phyloP scores from a whole-genome alignment of 2,797 vertebrate species.

The Urosaurus nigricauda region DNA sequence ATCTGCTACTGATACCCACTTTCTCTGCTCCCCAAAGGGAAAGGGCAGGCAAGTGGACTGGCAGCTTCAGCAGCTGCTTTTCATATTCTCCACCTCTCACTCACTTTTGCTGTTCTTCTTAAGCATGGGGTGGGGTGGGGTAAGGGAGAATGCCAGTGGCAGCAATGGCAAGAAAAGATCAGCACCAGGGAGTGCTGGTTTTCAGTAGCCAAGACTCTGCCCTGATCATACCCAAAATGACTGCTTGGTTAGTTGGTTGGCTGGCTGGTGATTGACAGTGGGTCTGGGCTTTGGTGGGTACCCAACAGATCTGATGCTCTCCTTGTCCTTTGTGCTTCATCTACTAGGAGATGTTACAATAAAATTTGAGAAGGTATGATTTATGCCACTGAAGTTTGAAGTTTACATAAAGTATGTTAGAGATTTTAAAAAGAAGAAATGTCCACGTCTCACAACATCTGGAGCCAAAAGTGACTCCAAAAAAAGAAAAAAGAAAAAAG shows the following conservation, averaged over 20 bases:
- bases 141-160: not conserved
- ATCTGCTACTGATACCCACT: not conserved
- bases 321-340: not conserved
- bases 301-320: not conserved
- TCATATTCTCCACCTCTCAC: not conserved
- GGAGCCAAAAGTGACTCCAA: no score
- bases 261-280: no score
- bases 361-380: not conserved
- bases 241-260: no score
- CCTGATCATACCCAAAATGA: no score
- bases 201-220: not conserved
- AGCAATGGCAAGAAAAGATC: not conserved
- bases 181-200: not conserved
- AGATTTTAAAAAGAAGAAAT: no score
- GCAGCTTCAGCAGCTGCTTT: not conserved
- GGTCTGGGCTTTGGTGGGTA: not conserved
- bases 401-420: no score
- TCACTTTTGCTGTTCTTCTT: not conserved
- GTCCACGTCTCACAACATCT: no score
- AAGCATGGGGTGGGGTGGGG: no score
- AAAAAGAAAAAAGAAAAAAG: no score
- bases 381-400: not conserved
- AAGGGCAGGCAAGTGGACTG: not conserved
- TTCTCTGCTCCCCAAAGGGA: not conserved
- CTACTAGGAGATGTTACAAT: not conserved